Base-by-base conservation (phyloP, 2,113 vertebrate species). In the Chamaea fasciata region DNA sequence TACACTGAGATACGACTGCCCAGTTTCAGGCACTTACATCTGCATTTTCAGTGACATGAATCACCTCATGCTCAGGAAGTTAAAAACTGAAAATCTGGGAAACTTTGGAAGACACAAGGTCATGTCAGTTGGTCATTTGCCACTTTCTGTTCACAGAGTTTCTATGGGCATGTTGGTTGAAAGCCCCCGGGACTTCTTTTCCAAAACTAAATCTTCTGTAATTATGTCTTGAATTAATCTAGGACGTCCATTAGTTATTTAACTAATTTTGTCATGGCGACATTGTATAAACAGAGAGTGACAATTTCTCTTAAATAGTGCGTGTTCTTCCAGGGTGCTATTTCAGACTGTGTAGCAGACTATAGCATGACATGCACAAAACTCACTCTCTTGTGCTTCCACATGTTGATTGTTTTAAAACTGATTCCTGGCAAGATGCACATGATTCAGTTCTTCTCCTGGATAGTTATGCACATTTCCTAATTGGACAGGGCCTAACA, bases 1-100 rank as follows among this genome's bases (percentile, higher is more conserved):
- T 57, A 13, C 35, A 10, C 27, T 83, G 63, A 53, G 35, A n/a
- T 73, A 20, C 0, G 0, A 21, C 30, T 55, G 31, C 13, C 37
- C 19, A 15, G 24, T 75, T 76, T 56, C 49, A 49, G 35, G 5
- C n/a, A 8, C 50, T 65, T 81, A 63, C 1, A 2, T 56, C n/a
- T 49, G 15, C 74, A 27, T 91, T 84, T 83, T 86, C 76, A 80
- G 46, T 74, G 60, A 7, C 19, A 15, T 31, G 41, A 69, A 53
- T 74, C 39, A 42, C 39, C 18, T 89, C 19, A 60, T 55, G 39
- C 42, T 76, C 18, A 30, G 70, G 64, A 26, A 68, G 67, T 76
- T 64, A n/a, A 75, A 90, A 94, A 46, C 15, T 13, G 33, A 87
- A 79, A 80, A 77, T 77, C 47, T 82, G 49, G 23, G 56, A 70